Evolutionary conservation across 1,140 invertebrate species (phyloP).

Genomic region (Ladona fulva): DNA sequence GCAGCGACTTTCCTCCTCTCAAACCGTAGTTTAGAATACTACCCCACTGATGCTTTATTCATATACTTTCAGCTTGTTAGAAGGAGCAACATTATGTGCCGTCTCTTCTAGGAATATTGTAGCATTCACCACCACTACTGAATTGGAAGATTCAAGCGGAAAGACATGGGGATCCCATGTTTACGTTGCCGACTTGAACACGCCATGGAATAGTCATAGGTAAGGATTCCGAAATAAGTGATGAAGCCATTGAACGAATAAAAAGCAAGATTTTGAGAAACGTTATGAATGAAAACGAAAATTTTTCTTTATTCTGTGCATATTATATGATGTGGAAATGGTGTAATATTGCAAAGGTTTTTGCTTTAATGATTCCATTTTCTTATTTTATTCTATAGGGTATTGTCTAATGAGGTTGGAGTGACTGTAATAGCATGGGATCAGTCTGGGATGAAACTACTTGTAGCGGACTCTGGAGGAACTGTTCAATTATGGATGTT

Average conservation of each 20-base stretch:
- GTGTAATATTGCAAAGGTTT: background rate
- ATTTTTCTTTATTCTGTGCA: no score
- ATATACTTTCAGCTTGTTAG: constrained; percentile 35
- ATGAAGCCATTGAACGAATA: background rate
- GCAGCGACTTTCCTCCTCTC: background rate
- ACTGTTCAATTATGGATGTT: constrained; percentile 66
- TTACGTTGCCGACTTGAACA: constrained; percentile 78
- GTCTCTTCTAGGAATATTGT: constrained; percentile 70
- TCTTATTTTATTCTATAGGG: constrained; percentile 26
- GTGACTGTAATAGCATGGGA: constrained; percentile 80
- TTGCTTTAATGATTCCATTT: background rate
- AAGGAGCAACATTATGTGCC: constrained; percentile 47
- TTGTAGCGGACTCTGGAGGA: constrained; percentile 65
- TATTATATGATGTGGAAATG: background rate
- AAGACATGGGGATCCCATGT: constrained; percentile 67
- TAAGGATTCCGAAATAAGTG: constrained; percentile 34
- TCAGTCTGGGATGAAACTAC: constrained; percentile 62
- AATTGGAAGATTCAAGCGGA: constrained; percentile 52
- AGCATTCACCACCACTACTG: constrained; percentile 66
- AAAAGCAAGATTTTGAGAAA: background rate
- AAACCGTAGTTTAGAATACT: background rate
- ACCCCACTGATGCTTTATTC: background rate
- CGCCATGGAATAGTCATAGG: constrained; percentile 71
- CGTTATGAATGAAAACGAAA: background rate
- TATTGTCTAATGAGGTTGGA: constrained; percentile 39